Base-by-base conservation (phyloP, 2,113 vertebrate species). In the Melospiza melodia region DNA sequence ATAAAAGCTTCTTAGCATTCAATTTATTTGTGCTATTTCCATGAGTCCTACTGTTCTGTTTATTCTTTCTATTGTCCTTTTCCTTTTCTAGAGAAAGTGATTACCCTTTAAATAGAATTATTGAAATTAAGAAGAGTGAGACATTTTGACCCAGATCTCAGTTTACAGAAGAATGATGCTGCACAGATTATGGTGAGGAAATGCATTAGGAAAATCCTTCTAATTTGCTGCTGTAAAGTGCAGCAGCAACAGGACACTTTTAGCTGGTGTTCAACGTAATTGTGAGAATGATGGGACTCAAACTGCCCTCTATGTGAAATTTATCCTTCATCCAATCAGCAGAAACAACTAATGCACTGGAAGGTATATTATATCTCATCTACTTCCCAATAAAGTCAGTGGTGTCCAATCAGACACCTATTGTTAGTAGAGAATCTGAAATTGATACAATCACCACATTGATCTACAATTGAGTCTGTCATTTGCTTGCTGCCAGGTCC, bases 361-460 rank as follows among this genome's bases (percentile, higher is more conserved):
- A 94, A 96, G 91, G 94, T 91, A 71, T 96, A 98, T 98, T 98
- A 97, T 83, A 97, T 93, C 93, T 97, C 95, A 95, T 96, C 96
- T 97, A 97, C 97, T 97, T 97, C 92, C 97, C 97, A 96, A 97
- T 97, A 98, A 98, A 98, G 97, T 95, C 98, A 94, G 96, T 94
- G 97, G 97, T 95, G 91, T 97, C 97, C 97, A 98, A 97, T 98
- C 98, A 98, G 97, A 96, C 96, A 95, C 95, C 97, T 97, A 98
- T 98, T 98, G 98, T 98, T 97, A 97, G 92, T 52, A 95, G 95
- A 97, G 97, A 97, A 97, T 96, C 97, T 98, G 98, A 98, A 98
- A 98, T 97, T 97, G 98, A 98, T 98, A 98, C 96, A 98, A 97
- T 98, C 97, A 98, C 97, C 94, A 98, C 97, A 97, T 95, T 96